phyloP scores from a whole-genome alignment of 2,888 invertebrate species.

The Blastobasis adustella region DNA sequence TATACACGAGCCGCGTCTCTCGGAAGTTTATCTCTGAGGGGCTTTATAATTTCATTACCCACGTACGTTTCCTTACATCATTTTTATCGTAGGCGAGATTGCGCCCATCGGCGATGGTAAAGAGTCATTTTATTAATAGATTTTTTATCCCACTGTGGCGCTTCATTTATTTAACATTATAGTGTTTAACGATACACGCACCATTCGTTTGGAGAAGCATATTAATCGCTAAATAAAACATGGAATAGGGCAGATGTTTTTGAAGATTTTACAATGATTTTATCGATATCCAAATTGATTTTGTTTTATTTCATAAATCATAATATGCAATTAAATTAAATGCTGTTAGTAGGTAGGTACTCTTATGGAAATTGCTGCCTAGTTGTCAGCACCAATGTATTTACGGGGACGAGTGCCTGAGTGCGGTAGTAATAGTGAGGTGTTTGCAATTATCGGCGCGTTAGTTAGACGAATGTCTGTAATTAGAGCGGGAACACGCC shows the following conservation, averaged over 20 bases:
- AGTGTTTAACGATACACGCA: not conserved
- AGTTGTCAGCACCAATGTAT: too few relatives aligned
- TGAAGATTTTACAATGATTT: too few relatives aligned
- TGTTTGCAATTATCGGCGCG: conserved; percentile 15
- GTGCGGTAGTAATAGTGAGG: not conserved
- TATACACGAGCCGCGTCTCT: conserved; percentile 42
- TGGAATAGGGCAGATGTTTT: too few relatives aligned
- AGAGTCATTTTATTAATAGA: too few relatives aligned
- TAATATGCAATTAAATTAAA: too few relatives aligned
- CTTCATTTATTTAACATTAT: not conserved
- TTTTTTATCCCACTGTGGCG: too few relatives aligned
- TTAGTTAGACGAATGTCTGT: conserved; percentile 49
- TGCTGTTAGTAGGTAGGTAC: too few relatives aligned
- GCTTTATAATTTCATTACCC: conserved; percentile 26
- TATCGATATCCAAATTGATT: too few relatives aligned
- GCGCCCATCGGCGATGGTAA: too few relatives aligned
- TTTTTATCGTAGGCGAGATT: conserved; percentile 3
- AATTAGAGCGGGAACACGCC: conserved; percentile 40
- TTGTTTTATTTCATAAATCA: too few relatives aligned
- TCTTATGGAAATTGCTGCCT: too few relatives aligned
- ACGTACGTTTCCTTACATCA: conserved; percentile 6
- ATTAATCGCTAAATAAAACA: not conserved
- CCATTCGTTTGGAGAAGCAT: not conserved
- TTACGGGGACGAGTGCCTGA: too few relatives aligned
- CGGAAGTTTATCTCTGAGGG: conserved; percentile 32